phyloP scores from a whole-genome alignment of 2,888 invertebrate species.

The Leucophenga montana region DNA sequence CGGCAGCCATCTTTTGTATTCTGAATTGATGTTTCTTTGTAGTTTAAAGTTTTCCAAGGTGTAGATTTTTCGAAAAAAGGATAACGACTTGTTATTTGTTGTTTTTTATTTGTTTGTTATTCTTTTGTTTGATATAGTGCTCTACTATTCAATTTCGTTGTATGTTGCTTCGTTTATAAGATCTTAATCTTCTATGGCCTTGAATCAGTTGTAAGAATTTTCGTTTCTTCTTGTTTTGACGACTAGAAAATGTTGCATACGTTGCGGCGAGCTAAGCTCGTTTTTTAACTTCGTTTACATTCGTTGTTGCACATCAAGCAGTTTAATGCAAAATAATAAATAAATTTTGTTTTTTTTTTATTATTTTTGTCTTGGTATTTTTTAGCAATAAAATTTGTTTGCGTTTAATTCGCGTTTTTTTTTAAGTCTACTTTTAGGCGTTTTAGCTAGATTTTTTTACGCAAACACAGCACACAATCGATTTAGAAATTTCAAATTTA shows the following conservation, averaged over 20 bases:
- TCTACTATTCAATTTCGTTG: constrained; percentile 20
- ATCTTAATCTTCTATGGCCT: too few relatives aligned
- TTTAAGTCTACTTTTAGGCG: constrained; percentile 42
- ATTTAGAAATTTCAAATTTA: constrained; percentile 34
- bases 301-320: not conserved
- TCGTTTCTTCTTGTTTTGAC: constrained; percentile 37
- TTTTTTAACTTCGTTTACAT: constrained; percentile 1
- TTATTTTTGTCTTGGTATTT: constrained; percentile 1
- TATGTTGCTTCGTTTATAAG: constrained; percentile 1
- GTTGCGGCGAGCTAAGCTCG: constrained; percentile 19
- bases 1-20: constrained; percentile 79
- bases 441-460: constrained; percentile 27
- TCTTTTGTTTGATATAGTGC: constrained; percentile 32
- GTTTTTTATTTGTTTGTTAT: not conserved
- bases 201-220: not conserved
- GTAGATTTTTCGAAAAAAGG: too few relatives aligned
- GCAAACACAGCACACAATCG: constrained; percentile 22
- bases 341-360: not conserved
- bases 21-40: constrained; percentile 10
- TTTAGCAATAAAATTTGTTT: constrained; percentile 24
- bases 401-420: constrained; percentile 37
- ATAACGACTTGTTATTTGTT: too few relatives aligned
- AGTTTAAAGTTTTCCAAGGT: not conserved
- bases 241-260: constrained; percentile 55
- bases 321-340: constrained; percentile 12